Evolutionary conservation across 2,113 vertebrate genomes (phyloP).

Genomic region (Aldabrachelys gigantea): DNA sequence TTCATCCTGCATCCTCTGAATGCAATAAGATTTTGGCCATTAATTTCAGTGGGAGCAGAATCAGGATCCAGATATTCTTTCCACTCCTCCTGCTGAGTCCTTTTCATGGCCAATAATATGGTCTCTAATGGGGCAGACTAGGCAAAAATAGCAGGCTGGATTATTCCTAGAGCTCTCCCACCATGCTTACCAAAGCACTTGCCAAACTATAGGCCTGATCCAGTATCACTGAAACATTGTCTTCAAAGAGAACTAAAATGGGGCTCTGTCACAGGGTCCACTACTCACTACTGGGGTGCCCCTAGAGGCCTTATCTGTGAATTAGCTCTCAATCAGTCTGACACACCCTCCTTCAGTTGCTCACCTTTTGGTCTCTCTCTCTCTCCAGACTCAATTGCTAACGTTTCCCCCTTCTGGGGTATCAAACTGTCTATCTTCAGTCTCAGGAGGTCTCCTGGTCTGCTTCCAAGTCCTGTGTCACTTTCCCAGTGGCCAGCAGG

Average conservation of each 20-base stretch:
- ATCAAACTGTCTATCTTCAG: not conserved
- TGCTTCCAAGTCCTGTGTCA: not conserved
- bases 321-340: not conserved
- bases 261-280: not conserved
- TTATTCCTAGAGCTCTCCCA: not conserved
- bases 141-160: not conserved
- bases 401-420: not conserved
- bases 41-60: not conserved
- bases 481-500: not conserved
- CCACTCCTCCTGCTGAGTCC: not conserved
- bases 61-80: not conserved
- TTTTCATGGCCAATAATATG: not conserved
- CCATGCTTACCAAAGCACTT: not conserved
- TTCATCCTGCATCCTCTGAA: not conserved
- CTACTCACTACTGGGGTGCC: not conserved
- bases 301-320: no score
- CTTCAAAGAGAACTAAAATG: not conserved
- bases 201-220: not conserved
- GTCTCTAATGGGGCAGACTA: not conserved
- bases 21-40: not conserved
- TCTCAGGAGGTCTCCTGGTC: not conserved
- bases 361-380: not conserved
- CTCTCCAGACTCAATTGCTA: not conserved
- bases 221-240: not conserved
- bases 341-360: not conserved